Evolutionary conservation across 1,140 invertebrate species (phyloP), one percentile per base, ranked within the genome.

Genomic region (Spodoptera litura): DNA sequence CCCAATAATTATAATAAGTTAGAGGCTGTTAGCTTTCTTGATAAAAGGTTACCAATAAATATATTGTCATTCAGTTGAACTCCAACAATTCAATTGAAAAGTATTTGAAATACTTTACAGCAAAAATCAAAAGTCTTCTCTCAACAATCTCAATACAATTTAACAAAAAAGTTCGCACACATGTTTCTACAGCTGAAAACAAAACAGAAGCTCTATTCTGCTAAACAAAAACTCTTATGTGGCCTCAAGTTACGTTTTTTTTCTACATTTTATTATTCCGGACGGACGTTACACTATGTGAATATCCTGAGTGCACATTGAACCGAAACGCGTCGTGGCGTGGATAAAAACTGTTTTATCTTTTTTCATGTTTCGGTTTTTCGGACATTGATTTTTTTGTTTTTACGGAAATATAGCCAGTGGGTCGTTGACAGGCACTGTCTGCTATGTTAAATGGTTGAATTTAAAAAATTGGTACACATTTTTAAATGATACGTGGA

Each of bases 201-300:
- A 55, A 35, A 38, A 38, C 52, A 71, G 13, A 53, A 71, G 27
- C 20, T 31, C 31, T 20, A 52, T n/a, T 2, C 25, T 25, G 13
- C 15, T 38, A 73, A 52, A 51, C 38, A 31, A 6, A 62, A 44
- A 12, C 20, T 44, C 62, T 15, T 25, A 66, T 66, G 44, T 52
- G 10, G 64, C 64, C 12, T 52, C 38, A 44, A 72, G 38, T 61
- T 68, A 56, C 49, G 59, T 59, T 53, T 75, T 78, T 68, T 73
- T 78, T 74, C 70, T 83, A 78, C 80, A 74, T 58, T 66, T 81
- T 81, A 83, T 62, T 83, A 79, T 83, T 79, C 81, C 53, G 56
- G 78, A 70, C 72, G 78, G 62, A 79, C 81, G 78, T 76, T 51
- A 75, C 71, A 51, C 71, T 31, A 56, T 38, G 64, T 68, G 71